These are phyloP conservation scores for Chaitophorus viminalis DNA, from an alignment of 2,888 invertebrate genomes.

Conservation along the genomic window DNA sequence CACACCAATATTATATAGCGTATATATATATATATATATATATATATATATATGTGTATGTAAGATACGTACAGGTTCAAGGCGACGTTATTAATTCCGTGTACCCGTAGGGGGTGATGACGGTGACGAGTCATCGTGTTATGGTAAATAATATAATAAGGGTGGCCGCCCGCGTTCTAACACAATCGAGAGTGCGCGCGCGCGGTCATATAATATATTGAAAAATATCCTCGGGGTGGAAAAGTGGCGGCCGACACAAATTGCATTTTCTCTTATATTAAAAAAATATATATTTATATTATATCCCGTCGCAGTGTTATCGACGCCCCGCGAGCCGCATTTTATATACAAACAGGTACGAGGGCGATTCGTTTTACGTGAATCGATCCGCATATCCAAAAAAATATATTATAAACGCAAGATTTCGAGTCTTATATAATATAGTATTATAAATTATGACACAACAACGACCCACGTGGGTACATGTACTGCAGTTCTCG, in stretches of 20 bases:
- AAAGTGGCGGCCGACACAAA: not conserved
- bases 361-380: no score
- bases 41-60: not conserved
- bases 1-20: not conserved
- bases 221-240: not conserved
- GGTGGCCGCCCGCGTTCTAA: not conserved
- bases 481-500: no score
- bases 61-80: not conserved
- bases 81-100: not conserved
- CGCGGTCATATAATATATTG: conserved; percentile 8
- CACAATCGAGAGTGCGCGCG: not conserved
- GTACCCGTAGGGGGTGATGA: not conserved
- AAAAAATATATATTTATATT: not conserved
- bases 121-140: not conserved
- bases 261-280: not conserved
- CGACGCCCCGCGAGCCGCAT: not conserved
- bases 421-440: not conserved
- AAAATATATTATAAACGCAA: no score
- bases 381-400: no score
- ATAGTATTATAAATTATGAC: no score
- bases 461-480: no score
- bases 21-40: no score
- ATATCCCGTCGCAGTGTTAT: not conserved
- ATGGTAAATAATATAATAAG: no score
- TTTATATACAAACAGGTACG: not conserved